Evolutionary conservation across 2,888 invertebrate genomes (phyloP), one percentile per base, ranked within the genome.

Genomic region (Biston stratarius): DNA sequence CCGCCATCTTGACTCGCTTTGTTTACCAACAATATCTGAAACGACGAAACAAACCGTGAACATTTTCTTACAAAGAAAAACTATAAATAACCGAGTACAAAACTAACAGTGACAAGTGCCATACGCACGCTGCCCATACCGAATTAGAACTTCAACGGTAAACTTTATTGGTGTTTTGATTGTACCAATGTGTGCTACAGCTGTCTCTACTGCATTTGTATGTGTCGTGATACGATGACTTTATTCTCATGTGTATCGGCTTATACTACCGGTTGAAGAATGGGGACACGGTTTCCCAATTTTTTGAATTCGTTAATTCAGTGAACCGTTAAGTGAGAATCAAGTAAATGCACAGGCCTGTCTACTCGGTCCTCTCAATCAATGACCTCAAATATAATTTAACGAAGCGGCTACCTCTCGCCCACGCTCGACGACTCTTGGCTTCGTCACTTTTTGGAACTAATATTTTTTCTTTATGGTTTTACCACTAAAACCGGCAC

Each of bases 1-100:
- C 95, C 83, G 97, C 96, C 97, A 97, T 97, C 84, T 89, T 88
- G 77, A 58, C 74, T 75, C 67, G 71, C 60, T 82, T 86, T 94
- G 85, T 80, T 80, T 81, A 82, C 73, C 80, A 77, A 78, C 77
- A 77, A 76, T 82, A 78, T 80, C 87, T 87, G 85, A 81, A 82
- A 79, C 72, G 77, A 74, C 87, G 85, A 81, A 82, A 79, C 72
- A 77, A 74, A 64, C 34, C 56, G 58, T 48, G 42, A 61, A 67
- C 61, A 61, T 55, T 59, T 71, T 65, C 76, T 80, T 77, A 80
- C 77, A 80, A 80, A 81, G 80, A 77, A 77, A 75, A 70, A 75
- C 85, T 87, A 87, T 85, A 86, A 88, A 89, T 90, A 90, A 83
- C 83, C 80, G 71, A 71, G 55, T 40, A 79, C 74, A 72, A 73